These are phyloP conservation scores for Leiothrix lutea DNA, from an alignment of 2,113 vertebrate genomes.

Conservation along the genomic window DNA sequence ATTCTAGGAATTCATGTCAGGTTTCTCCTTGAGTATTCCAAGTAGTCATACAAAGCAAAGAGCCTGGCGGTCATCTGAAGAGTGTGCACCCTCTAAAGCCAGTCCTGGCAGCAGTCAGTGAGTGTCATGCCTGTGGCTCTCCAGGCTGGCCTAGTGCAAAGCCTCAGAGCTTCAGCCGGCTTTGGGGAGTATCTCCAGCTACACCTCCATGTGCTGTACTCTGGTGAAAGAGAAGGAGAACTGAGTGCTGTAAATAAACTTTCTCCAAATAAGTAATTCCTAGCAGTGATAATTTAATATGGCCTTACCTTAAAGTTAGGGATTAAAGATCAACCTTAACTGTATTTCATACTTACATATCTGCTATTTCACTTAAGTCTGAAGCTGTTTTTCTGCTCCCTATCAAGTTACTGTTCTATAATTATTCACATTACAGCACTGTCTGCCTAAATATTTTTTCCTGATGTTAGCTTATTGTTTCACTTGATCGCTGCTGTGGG, in stretches of 20 bases:
- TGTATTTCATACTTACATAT: background rate
- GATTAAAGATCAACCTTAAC: background rate
- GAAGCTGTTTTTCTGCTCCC: background rate
- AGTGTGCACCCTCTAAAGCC: background rate
- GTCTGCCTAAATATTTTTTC: conserved; percentile 18
- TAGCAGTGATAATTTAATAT: background rate
- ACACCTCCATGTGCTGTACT: fast-evolving
- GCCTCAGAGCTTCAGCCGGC: background rate
- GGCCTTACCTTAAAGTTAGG: background rate
- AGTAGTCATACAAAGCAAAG: background rate
- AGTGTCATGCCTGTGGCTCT: background rate
- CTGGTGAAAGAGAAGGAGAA: background rate
- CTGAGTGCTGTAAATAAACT: background rate
- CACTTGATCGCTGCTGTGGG: background rate
- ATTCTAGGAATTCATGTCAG: background rate
- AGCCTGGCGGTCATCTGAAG: background rate
- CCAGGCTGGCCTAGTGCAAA: background rate
- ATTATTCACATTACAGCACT: background rate
- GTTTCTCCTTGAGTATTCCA: background rate
- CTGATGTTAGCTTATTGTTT: background rate
- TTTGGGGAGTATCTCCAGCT: background rate
- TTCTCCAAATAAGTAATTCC: background rate
- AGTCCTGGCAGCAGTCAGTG: fast-evolving
- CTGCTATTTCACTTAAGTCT: conserved; percentile 8
- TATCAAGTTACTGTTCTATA: background rate